phyloP scores from a whole-genome alignment of 2,888 invertebrate genomes.

The Pterobdella sp. region DNA sequence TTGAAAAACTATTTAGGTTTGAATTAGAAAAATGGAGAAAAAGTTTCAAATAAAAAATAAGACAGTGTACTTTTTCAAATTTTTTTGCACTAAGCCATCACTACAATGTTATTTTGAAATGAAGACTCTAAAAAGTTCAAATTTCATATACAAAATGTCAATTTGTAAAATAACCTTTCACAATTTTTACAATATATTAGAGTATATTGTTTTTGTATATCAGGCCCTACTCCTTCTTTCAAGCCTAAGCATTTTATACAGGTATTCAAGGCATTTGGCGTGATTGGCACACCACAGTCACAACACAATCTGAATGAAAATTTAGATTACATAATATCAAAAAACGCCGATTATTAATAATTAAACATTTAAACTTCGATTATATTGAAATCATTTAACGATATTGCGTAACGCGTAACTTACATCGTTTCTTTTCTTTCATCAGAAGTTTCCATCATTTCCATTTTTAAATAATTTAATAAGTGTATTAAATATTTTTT shows the following conservation, averaged over 20 bases:
- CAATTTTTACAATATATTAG: constrained; percentile 85
- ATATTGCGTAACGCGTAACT: background rate
- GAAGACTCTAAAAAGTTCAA: background rate
- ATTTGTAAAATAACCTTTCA: constrained; percentile 62
- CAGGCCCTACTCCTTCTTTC: constrained; percentile 87
- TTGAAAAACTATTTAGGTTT: too few relatives aligned
- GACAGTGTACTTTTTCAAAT: too few relatives aligned
- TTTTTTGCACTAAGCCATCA: too few relatives aligned
- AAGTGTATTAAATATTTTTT: constrained; percentile 38
- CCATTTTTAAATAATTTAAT: background rate
- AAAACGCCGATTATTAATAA: background rate
- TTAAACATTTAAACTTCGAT: background rate
- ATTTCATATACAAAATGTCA: background rate
- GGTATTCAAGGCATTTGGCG: constrained; percentile 93
- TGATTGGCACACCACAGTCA: constrained; percentile 81
- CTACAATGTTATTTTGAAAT: too few relatives aligned
- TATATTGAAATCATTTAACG: background rate
- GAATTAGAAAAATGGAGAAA: too few relatives aligned
- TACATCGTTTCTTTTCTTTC: constrained; percentile 4
- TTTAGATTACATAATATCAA: background rate
- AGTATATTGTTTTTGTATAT: constrained; percentile 78
- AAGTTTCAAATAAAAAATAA: too few relatives aligned
- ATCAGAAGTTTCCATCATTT: background rate
- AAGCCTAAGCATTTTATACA: constrained; percentile 86
- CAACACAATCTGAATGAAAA: constrained; percentile 62